These are phyloP conservation scores for Chrysemys picta DNA, from an alignment of 2,113 vertebrate genomes.

Conservation along the genomic window DNA sequence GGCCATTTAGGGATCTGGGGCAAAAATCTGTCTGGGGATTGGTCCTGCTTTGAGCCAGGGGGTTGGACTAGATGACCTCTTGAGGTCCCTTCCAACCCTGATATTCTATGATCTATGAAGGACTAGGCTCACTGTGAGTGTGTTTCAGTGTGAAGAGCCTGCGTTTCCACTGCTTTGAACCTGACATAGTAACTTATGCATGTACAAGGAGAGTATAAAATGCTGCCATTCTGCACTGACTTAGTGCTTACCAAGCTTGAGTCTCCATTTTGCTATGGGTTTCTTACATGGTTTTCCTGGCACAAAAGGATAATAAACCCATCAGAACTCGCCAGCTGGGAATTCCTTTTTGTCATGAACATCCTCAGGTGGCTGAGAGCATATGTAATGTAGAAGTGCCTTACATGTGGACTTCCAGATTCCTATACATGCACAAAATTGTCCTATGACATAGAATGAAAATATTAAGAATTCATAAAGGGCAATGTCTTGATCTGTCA, in stretches of 20 bases:
- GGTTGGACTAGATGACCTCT: too few relatives aligned
- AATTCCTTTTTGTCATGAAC: background rate
- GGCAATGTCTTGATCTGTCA: background rate
- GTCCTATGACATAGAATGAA: background rate
- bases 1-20: too few relatives aligned
- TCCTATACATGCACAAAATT: background rate
- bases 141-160: background rate
- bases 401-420: background rate
- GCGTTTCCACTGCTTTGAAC: background rate
- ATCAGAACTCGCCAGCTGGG: background rate
- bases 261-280: background rate
- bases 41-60: too few relatives aligned
- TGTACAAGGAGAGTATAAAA: background rate
- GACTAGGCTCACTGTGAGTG: background rate
- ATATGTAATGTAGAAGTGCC: background rate
- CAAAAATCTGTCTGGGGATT: too few relatives aligned
- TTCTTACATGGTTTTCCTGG: background rate
- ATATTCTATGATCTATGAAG: background rate
- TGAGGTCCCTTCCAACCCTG: too few relatives aligned
- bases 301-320: background rate
- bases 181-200: background rate
- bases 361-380: background rate
- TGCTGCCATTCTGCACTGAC: background rate
- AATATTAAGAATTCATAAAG: background rate
- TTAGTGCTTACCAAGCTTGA: background rate